Conservation (phyloP, 2,797 vertebrate genomes). For the Prunella strophiata region DNA sequence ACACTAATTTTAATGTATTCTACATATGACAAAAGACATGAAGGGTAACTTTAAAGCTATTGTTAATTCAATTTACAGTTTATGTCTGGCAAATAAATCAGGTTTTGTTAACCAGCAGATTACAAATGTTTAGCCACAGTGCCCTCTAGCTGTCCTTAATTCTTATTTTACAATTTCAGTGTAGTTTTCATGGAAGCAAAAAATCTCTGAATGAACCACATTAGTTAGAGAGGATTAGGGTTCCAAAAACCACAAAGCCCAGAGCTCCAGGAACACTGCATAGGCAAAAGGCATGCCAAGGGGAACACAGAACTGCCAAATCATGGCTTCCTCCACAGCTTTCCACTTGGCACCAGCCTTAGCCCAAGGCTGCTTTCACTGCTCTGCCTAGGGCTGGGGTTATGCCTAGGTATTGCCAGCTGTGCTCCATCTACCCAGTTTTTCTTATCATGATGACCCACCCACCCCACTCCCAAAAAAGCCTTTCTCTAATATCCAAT, state of each 20-base stretch:
- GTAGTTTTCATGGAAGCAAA: neutral
- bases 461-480: neutral
- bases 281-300: too few relatives aligned
- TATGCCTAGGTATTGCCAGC: neutral
- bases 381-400: too few relatives aligned
- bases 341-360: too few relatives aligned
- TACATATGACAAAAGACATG: neutral
- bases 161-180: slow-evolving; percentile 4
- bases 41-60: neutral
- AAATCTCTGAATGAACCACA: neutral
- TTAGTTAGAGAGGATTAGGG: neutral
- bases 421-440: neutral
- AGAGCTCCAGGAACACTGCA: too few relatives aligned
- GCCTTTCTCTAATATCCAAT: neutral
- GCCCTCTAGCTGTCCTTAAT: slow-evolving; percentile 71
- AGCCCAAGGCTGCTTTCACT: too few relatives aligned
- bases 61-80: neutral
- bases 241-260: too few relatives aligned
- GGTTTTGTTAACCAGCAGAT: neutral
- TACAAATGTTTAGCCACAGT: slow-evolving; percentile 65
- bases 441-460: neutral
- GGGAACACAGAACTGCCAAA: too few relatives aligned
- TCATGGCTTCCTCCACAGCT: too few relatives aligned
- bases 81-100: neutral
- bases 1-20: neutral